Base-by-base conservation (phyloP, 2,113 vertebrate genomes). In the Leptocoma aspasia region DNA sequence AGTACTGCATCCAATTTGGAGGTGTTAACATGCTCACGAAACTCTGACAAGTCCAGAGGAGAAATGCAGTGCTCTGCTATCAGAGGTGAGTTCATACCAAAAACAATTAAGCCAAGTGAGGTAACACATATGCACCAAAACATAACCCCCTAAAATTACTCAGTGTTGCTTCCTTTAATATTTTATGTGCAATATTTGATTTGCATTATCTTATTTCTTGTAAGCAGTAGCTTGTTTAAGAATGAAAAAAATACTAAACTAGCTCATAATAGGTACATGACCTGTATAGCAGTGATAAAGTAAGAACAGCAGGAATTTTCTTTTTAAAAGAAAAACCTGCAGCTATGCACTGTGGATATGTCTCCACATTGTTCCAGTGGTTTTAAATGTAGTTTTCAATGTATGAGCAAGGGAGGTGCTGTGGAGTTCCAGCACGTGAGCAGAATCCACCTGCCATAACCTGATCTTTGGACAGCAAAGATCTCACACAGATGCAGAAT, bases 401-500 rank as follows among this genome's bases (percentile, higher is more conserved):
- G 0, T 31, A 11, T 8, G 6, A 65, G 24, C 11, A 89, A 50
- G 17, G 24, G 37, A 84, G 50, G 13, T 57, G 13, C 8, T 33
- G 37, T 61, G 37, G 23, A 80, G 31, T 49, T 5, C 17, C 42
- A 63, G n/a, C 14, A 20, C 0, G 0, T 31, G 26, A 54, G 52
- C 50, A 92, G 15, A 73, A 69, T 31, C 24, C 39, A 57, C 6
- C 24, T 41, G 18, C n/a, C 37, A 65, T 10, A 69, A 73, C 15
- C 30, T 65, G 31, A 73, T 47, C n/a, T n/a, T 6, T 20, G 22
- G n/a, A 45, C 24, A 83, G 41, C 23, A 71, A 28, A 86, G 8
- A 47, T 20, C 44, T 30, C 0, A 0, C 9, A 49, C 9, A n/a
- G 11, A 31, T 6, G 35, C 20, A 79, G 33, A 68, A 68, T 0